Percentiles rank a stretch among this genome's conserved stretches.
phyloP scores from a whole-genome alignment of 2,888 invertebrate species.

The Erebia aethiops region DNA sequence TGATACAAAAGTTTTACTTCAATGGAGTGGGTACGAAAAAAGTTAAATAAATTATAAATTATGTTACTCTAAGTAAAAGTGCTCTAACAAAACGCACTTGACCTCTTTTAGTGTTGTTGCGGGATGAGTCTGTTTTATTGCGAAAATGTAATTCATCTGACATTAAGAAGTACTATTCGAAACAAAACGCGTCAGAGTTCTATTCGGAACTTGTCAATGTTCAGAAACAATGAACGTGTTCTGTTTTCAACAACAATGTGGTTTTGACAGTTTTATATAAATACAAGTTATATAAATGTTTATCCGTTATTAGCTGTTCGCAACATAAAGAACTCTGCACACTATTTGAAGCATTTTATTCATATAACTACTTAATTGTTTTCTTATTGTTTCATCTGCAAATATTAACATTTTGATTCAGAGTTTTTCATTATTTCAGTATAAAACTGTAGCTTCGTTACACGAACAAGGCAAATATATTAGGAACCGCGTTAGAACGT shows the following conservation, averaged over 20 bases:
- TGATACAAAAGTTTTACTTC: not conserved
- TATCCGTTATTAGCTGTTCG: conserved; percentile 10
- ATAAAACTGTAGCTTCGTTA: no score
- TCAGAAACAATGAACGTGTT: conserved; percentile 31
- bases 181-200: conserved; percentile 33
- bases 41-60: conserved; percentile 30
- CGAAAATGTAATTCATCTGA: conserved; percentile 39
- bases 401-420: not conserved
- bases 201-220: conserved; percentile 42
- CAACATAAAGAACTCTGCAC: not conserved
- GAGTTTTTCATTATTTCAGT: no score
- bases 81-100: conserved; percentile 36
- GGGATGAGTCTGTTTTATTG: conserved; percentile 37
- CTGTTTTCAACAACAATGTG: conserved; percentile 32
- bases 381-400: not conserved
- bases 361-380: not conserved
- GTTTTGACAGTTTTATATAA: conserved; percentile 40
- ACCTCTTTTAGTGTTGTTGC: conserved; percentile 32
- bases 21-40: conserved; percentile 7
- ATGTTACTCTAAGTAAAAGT: conserved; percentile 26
- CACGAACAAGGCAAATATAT: no score
- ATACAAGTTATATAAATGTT: conserved; percentile 31
- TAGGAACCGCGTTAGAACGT: no score
- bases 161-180: conserved; percentile 35
- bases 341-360: not conserved